Conservation (phyloP, 2,888 invertebrate genomes). For the Ischnus inquisitorius region DNA sequence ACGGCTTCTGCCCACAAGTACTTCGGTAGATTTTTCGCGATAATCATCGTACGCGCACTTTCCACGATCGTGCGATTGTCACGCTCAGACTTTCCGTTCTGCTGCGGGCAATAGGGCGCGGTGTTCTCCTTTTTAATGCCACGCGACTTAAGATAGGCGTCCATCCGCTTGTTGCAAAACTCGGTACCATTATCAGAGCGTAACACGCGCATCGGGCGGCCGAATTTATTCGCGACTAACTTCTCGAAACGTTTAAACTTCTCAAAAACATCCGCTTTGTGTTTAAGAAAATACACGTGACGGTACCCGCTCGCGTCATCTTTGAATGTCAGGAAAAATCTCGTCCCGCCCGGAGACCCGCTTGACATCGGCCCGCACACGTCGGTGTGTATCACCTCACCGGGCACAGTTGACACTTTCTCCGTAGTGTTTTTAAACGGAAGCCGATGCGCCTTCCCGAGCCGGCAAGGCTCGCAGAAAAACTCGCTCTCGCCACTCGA, state of each 20-base stretch:
- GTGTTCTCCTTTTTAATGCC: slow-evolving; percentile 34
- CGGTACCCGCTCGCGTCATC: slow-evolving; percentile 72
- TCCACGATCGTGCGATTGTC: slow-evolving; percentile 30
- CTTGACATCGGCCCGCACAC: too few species aligned
- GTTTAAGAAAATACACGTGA: slow-evolving; percentile 68
- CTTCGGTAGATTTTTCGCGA: background rate
- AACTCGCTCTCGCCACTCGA: background rate
- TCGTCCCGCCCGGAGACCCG: slow-evolving; percentile 69
- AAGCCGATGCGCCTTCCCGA: slow-evolving; percentile 54
- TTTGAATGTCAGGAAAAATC: slow-evolving; percentile 71
- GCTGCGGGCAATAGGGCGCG: slow-evolving; percentile 32
- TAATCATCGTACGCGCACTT: too few species aligned
- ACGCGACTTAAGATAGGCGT: slow-evolving; percentile 58
- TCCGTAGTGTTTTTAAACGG: slow-evolving; percentile 46
- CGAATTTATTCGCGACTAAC: slow-evolving; percentile 62
- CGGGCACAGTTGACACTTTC: slow-evolving; percentile 40
- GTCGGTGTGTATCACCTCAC: slow-evolving; percentile 64
- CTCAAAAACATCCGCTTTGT: slow-evolving; percentile 64
- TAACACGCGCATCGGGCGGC: slow-evolving; percentile 40
- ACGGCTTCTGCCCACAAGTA: slow-evolving; percentile 33
- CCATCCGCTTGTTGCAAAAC: slow-evolving; percentile 49
- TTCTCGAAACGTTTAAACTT: slow-evolving; percentile 65
- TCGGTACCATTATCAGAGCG: slow-evolving; percentile 67
- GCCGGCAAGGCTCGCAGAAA: slow-evolving; percentile 32
- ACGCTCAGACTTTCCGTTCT: slow-evolving; percentile 19